Evolutionary conservation across 2,888 invertebrate species (phyloP), one percentile per base, ranked within the genome.

Genomic region (Linyphia triangularis): DNA sequence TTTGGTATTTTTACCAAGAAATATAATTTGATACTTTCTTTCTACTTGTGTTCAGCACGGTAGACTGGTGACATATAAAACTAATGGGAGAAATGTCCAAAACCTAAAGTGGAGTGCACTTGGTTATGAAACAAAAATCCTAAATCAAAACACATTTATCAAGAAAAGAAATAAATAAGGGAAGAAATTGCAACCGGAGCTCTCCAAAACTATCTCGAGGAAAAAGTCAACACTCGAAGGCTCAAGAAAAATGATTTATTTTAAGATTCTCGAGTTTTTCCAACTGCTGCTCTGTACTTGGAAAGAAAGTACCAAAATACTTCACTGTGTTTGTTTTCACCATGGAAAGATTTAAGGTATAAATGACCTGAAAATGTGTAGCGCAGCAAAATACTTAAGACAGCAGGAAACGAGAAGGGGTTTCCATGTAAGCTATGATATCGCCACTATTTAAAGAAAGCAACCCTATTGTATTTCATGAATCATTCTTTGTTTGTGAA

Each of bases 211-310:
- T 73, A 65, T 75, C 73, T 65, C 22, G 26, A 37, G 57, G 26
- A 83, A 73, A 83, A 83, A 73, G 83, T 83, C 73, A 83, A 83
- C 83, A 83, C 73, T 73, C 16, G 65, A 65, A 72, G 65, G 63
- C 83, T 63, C 28, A 19, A 26, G 83, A 73, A 83, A 83, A 83
- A 83, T 83, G 73, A 83, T 83, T 83, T 83, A 83, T 83, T 72
- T 59, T 59, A 57, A 67, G 67, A 63, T 79, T 22, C 30, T 13
- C 5, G 30, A 81, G 59, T 70, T 79, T 65, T 79, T 70, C 33
- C 40, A 24, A 67, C 78, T 65, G 43, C 16, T 43, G 37, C 63
- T 19, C 37, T 59, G 59, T 75, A 59, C 67, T 67, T 19, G 19
- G 51, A n/a, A 16, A 67, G 10, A 19, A 65, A 51, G 78, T 67